Base-by-base conservation (phyloP, 2,888 invertebrate genomes). In the Thelaira solivaga region DNA sequence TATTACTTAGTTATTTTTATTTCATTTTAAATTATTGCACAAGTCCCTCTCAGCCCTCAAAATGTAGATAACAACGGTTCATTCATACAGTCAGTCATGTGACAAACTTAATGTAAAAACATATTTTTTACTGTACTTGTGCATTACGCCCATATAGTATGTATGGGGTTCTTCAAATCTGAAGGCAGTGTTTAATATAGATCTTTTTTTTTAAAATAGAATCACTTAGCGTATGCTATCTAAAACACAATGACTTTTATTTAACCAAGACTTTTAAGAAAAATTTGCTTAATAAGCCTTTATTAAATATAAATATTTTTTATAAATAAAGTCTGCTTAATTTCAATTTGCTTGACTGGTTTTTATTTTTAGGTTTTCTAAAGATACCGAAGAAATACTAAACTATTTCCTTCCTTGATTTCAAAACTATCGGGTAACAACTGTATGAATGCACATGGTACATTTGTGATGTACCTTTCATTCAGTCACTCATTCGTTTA, bases 141-240 rank as follows among this genome's bases (percentile, higher is more conserved):
- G 34, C n/a, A 34, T 53, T 43, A 43, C 69, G 43, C 53, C 49
- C 41, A 71, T n/a, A n/a, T n/a, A n/a, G n/a, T n/a, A n/a, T n/a
- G n/a, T n/a, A n/a, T n/a, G n/a, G n/a, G n/a, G n/a, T n/a, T n/a
- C n/a, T n/a, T n/a, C n/a, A n/a, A n/a, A n/a, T n/a, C n/a, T n/a
- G n/a, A n/a, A n/a, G n/a, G n/a, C n/a, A n/a, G n/a, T n/a, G n/a
- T n/a, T n/a, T n/a, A n/a, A n/a, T n/a, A n/a, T n/a, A n/a, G n/a
- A n/a, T n/a, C n/a, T n/a, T n/a, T n/a, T n/a, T n/a, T n/a, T n/a
- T n/a, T n/a, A n/a, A n/a, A n/a, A n/a, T n/a, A n/a, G n/a, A n/a
- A n/a, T n/a, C n/a, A n/a, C n/a, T n/a, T n/a, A n/a, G n/a, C n/a
- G n/a, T n/a, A n/a, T n/a, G n/a, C n/a, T n/a, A n/a, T n/a, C n/a